phyloP scores from a whole-genome alignment of 2,113 vertebrate genomes.

The Nematolebias whitei region DNA sequence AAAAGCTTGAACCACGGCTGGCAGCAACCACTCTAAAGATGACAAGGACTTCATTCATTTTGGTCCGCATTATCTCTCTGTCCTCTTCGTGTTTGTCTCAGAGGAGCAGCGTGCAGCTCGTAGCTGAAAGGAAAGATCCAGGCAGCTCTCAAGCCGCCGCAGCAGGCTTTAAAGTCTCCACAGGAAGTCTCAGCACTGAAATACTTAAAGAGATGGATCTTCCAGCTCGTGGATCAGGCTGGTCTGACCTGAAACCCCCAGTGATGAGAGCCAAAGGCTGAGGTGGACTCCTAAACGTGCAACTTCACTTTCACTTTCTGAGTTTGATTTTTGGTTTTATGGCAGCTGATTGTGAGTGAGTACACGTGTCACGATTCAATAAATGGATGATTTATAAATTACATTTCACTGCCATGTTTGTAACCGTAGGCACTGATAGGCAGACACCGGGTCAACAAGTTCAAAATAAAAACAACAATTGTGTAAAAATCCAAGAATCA shows the following conservation, averaged over 20 bases:
- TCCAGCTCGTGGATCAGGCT: too few species aligned
- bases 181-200: not conserved
- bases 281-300: conserved; percentile 23
- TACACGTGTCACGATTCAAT: conserved; percentile 1
- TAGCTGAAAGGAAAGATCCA: conserved; percentile 1
- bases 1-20: not conserved
- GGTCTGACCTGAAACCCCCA: conserved; percentile 12
- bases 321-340: conserved; percentile 6
- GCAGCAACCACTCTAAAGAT: conserved; percentile 2
- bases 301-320: not conserved
- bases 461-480: conserved; percentile 33
- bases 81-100: not conserved
- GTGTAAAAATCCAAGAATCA: conserved; percentile 23
- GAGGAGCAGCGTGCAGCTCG: conserved; percentile 5
- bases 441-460: not conserved
- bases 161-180: not conserved
- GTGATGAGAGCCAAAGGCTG: conserved; percentile 7
- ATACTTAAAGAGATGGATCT: conserved; percentile 1
- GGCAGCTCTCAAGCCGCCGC: not conserved
- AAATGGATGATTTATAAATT: conserved; percentile 9
- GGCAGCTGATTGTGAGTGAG: conserved; percentile 25
- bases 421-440: not conserved
- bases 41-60: conserved; percentile 23
- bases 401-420: not conserved
- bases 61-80: conserved; percentile 39